Base-by-base conservation (phyloP, 1,140 invertebrate genomes). In the Nephotettix cincticeps region DNA sequence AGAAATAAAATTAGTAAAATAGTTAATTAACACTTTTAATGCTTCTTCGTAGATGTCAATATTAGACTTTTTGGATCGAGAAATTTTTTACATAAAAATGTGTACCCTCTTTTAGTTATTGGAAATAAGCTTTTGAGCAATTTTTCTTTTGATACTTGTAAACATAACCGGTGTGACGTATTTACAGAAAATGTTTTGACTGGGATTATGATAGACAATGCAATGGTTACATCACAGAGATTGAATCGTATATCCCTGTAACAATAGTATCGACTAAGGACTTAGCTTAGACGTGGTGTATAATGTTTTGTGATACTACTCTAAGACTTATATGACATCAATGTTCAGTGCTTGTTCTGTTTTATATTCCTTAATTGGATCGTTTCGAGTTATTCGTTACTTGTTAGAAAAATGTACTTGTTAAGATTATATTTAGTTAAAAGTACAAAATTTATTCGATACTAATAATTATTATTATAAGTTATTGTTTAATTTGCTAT, bases 331-430 rank as follows among this genome's bases (percentile, higher is more conserved):
- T 36, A 14, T 6, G 14, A 36, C 32, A 36, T 36, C 32, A 6
- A 36, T 36, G 32, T 51, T 51, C 6, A n/a, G 6, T n/a, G 17
- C 17, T 51, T 51, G 47, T 51, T 23, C 6, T 51, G 19, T n/a
- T 51, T 51, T 51, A 51, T 51, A 51, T 51, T 51, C 47, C 47
- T 51, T 51, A 11, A 51, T 51, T n/a, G 47, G 47, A n/a, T 51
- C 21, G 47, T 51, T 51, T 51, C 21, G 19, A 23, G 17, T 51
- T 51, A 23, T 51, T 11, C 17, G 47, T 51, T 51, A 51, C 21
- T 51, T n/a, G 17, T 51, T 19, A 11, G 47, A 19, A 3, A n/a
- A 23, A 51, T 6, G n/a, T 9, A 11, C 4, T n/a, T 51, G 47
- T 51, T 51, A 51, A n/a, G 47, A 23, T 51, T 51, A 23, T 51